These are phyloP conservation scores for Dreissena polymorpha DNA, from an alignment of 1,140 invertebrate species.

Conservation along the genomic window DNA sequence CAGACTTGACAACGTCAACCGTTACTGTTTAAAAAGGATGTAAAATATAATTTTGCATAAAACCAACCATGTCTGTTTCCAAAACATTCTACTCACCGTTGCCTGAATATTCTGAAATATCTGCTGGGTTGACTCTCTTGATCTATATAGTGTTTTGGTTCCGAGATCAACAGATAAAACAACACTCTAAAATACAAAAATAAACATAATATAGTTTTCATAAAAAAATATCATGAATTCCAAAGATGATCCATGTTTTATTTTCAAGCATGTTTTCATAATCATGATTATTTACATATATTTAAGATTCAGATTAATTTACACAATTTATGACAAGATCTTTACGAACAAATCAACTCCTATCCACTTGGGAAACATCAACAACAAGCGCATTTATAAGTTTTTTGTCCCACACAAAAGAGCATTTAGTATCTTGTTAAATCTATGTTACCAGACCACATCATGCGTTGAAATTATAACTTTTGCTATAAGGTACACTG, in stretches of 20 bases:
- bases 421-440: no score
- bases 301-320: not conserved
- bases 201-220: not conserved
- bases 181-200: slow-evolving; percentile 32
- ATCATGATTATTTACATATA: not conserved
- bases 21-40: no score
- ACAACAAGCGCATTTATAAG: not conserved
- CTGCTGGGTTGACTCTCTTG: not conserved
- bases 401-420: not conserved
- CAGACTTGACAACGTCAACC: no score
- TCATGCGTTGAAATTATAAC: no score
- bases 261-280: not conserved
- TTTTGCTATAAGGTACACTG: not conserved
- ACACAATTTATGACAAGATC: not conserved
- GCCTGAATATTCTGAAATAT: slow-evolving; percentile 6
- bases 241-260: not conserved
- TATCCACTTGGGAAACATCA: not conserved
- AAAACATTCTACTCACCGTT: slow-evolving; percentile 6
- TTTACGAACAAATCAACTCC: not conserved
- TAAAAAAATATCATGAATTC: not conserved
- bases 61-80: no score
- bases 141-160: not conserved
- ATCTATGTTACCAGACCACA: no score
- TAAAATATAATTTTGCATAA: no score
- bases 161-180: slow-evolving; percentile 16